A percentile compares a stretch with the other conserved stretches of the same genome.
Conservation (phyloP, 2,113 vertebrate species). For the Drymodes brunneopygia region DNA sequence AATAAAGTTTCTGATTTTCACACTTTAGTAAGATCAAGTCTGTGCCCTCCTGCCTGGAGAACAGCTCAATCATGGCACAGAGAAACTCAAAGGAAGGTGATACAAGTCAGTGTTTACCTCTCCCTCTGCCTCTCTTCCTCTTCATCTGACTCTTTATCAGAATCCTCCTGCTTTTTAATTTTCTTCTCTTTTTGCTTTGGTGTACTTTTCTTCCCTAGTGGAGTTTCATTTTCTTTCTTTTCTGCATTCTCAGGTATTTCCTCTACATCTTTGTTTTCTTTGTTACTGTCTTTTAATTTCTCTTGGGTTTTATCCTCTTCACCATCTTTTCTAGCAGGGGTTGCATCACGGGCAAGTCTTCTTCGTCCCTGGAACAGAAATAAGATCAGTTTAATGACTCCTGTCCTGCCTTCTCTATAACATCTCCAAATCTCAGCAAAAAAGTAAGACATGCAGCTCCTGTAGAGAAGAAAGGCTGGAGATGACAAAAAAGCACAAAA, state of each 20-base stretch:
- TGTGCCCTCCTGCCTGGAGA: background rate
- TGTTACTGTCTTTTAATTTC: constrained; percentile 74
- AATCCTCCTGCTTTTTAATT: constrained; percentile 82
- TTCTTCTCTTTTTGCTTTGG: constrained; percentile 79
- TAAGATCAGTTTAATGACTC: background rate
- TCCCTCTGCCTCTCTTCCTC: constrained; percentile 83
- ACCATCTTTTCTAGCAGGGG: constrained; percentile 75
- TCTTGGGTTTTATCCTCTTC: constrained; percentile 80
- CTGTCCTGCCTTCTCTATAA: background rate
- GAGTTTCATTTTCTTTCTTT: constrained; percentile 74
- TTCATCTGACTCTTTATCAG: constrained; percentile 89
- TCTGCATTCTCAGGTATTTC: constrained; percentile 66
- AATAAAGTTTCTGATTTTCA: background rate
- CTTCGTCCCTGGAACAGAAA: constrained; percentile 77
- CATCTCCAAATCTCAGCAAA: background rate
- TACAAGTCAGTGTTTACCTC: constrained; percentile 50
- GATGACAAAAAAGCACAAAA: background rate
- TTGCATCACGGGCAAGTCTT: constrained; percentile 68
- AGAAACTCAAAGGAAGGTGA: background rate
- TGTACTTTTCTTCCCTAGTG: constrained; percentile 68
- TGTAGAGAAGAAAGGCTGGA: background rate
- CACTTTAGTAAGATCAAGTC: background rate
- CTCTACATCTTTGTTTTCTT: constrained; percentile 75
- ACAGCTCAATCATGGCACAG: background rate
- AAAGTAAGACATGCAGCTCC: background rate